A percentile compares a stretch with the other conserved stretches of the same genome.
phyloP scores from a whole-genome alignment of 1,140 invertebrate species.

The Saccostrea cuccullata region DNA sequence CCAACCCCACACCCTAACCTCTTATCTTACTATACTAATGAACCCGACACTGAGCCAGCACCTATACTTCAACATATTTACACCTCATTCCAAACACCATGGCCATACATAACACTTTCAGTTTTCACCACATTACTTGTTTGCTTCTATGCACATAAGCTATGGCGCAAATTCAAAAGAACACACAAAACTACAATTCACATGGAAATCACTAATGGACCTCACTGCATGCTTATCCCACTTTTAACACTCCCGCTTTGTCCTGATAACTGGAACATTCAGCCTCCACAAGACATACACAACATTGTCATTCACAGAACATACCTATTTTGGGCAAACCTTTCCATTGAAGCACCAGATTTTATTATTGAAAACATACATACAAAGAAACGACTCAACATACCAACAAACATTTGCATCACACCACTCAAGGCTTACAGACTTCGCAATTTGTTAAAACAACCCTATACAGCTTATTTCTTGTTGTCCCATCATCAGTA shows the following conservation, averaged over 20 bases:
- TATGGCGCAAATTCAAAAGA: slow-evolving; percentile 24
- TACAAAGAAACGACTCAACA: slow-evolving; percentile 26
- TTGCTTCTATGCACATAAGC: slow-evolving; percentile 32
- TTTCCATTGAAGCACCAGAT: no score
- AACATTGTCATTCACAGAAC: background rate
- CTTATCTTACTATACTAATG: background rate
- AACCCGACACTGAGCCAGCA: slow-evolving; percentile 6
- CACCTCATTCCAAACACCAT: slow-evolving; percentile 33
- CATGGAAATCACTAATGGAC: slow-evolving; percentile 27
- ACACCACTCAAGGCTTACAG: slow-evolving; percentile 13
- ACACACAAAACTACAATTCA: slow-evolving; percentile 37
- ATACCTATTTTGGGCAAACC: slow-evolving; percentile 10
- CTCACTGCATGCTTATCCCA: no score
- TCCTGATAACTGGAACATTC: no score
- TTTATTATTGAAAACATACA: no score
- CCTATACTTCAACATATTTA: slow-evolving; percentile 21
- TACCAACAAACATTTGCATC: background rate
- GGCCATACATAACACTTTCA: slow-evolving; percentile 30
- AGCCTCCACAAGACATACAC: no score
- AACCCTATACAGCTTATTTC: no score
- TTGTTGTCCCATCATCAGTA: no score
- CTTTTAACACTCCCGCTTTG: no score
- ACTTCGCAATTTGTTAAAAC: background rate
- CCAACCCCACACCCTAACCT: slow-evolving; percentile 26
- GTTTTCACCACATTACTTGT: slow-evolving; percentile 20